Conservation (phyloP, 1,140 invertebrate species). For the Pseudomyrmex sp. region DNA sequence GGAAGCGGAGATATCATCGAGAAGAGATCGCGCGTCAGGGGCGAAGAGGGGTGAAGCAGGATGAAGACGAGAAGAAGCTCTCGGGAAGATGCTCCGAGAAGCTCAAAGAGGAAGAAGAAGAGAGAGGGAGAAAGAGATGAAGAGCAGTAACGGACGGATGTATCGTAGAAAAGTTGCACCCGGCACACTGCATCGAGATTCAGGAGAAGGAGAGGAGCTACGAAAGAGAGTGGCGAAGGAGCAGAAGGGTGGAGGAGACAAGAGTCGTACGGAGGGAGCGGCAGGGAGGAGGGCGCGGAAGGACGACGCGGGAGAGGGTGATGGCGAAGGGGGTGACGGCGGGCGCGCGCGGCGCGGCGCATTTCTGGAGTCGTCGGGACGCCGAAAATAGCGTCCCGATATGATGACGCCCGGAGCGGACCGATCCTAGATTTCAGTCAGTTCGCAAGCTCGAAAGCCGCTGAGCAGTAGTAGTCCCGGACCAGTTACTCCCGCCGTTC, state of each 20-base stretch:
- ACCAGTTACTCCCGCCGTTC: constrained; percentile 51
- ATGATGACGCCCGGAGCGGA: constrained; percentile 84
- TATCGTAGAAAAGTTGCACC: constrained; percentile 83
- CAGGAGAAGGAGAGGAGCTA: constrained; percentile 69
- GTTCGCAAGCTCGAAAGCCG: constrained; percentile 84
- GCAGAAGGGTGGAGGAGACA: constrained; percentile 83
- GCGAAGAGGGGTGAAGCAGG: not conserved
- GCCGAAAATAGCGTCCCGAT: constrained; percentile 85
- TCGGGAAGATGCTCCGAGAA: not conserved
- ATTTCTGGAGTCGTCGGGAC: constrained; percentile 85
- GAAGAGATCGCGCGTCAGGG: not conserved
- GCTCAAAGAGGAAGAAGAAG: not conserved
- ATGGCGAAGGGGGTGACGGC: constrained; percentile 58
- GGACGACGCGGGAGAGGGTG: constrained; percentile 60
- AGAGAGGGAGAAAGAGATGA: constrained; percentile 8
- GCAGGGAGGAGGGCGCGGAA: constrained; percentile 66
- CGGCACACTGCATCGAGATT: constrained; percentile 82
- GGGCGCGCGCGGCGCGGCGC: constrained; percentile 66
- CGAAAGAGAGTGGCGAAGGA: constrained; percentile 76
- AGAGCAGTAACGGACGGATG: constrained; percentile 51
- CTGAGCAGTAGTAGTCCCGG: constrained; percentile 65
- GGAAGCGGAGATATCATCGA: not conserved
- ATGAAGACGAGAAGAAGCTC: constrained; percentile 2
- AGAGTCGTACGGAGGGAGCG: constrained; percentile 74
- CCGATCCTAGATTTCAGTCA: constrained; percentile 85